These are phyloP conservation scores for Dendropsophus ebraccatus DNA, from an alignment of 2,113 vertebrate species.

Conservation along the genomic window DNA sequence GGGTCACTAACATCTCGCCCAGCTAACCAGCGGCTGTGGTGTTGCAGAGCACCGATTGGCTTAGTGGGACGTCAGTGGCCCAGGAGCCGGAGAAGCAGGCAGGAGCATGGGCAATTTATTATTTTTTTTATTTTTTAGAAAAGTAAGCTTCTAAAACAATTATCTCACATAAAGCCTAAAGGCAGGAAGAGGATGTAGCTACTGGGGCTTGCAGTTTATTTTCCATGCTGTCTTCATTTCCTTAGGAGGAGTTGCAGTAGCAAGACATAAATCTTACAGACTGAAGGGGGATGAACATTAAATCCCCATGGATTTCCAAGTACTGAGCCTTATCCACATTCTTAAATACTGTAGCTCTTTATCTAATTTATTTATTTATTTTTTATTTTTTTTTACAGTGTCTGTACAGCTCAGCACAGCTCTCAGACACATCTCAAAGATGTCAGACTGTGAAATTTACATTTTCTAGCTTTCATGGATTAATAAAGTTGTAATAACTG, in stretches of 20 bases:
- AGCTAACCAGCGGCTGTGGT: no score
- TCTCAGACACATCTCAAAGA: neutral
- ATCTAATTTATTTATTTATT: neutral
- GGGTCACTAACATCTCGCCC: no score
- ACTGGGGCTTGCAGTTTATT: neutral
- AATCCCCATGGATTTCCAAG: neutral
- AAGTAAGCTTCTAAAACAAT: no score
- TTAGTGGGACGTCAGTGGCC: no score
- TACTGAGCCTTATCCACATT: neutral
- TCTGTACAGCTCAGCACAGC: neutral
- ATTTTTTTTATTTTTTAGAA: no score
- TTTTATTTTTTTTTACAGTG: conserved; percentile 14
- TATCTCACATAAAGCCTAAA: neutral
- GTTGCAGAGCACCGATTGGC: no score
- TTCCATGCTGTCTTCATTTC: neutral
- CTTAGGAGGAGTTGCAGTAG: neutral
- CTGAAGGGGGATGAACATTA: neutral
- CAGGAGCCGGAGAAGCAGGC: no score
- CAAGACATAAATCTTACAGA: neutral
- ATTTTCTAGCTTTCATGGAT: neutral
- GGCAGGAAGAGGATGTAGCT: neutral
- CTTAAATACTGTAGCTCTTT: neutral
- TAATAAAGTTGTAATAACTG: neutral
- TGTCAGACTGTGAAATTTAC: neutral
- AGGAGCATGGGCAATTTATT: no score